Conservation (phyloP, 2,113 vertebrate species). For the Lepisosteus oculatus region DNA sequence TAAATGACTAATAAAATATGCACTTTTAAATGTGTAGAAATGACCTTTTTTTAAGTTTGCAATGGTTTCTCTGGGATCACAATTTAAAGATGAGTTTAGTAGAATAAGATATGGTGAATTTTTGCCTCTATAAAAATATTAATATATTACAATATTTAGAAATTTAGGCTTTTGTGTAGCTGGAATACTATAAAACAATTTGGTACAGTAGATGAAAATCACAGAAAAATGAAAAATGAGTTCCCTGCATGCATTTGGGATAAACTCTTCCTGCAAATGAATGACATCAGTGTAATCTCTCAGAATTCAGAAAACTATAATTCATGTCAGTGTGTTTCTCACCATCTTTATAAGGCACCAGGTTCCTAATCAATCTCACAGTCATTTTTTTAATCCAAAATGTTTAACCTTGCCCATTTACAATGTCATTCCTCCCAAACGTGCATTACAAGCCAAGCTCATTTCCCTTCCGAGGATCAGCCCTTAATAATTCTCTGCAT, state of each 20-base stretch:
- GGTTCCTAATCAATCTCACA: constrained; percentile 62
- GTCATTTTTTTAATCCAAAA: constrained; percentile 67
- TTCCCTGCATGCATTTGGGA: constrained; percentile 53
- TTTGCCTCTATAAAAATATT: too few species aligned
- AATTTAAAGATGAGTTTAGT: too few species aligned
- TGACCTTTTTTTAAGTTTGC: too few species aligned
- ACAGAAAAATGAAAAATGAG: constrained; percentile 33
- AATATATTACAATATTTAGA: too few species aligned
- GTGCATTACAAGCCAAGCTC: constrained; percentile 45
- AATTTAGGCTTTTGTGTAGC: too few species aligned
- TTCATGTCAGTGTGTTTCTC: constrained; percentile 56
- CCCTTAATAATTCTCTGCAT: constrained; percentile 57
- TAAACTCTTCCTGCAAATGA: constrained; percentile 60
- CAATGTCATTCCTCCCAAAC: constrained; percentile 53
- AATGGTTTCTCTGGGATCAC: too few species aligned
- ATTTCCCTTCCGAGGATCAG: constrained; percentile 58
- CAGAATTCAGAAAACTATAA: constrained; percentile 61
- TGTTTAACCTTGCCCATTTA: constrained; percentile 65
- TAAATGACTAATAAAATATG: too few species aligned
- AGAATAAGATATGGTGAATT: too few species aligned
- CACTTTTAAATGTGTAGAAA: too few species aligned
- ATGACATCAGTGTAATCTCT: constrained; percentile 54
- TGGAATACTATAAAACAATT: too few species aligned
- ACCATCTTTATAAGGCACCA: constrained; percentile 62
- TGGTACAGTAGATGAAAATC: too few species aligned